Conservation (phyloP, 2,113 vertebrate genomes). For the Elaphurus davidianus region DNA sequence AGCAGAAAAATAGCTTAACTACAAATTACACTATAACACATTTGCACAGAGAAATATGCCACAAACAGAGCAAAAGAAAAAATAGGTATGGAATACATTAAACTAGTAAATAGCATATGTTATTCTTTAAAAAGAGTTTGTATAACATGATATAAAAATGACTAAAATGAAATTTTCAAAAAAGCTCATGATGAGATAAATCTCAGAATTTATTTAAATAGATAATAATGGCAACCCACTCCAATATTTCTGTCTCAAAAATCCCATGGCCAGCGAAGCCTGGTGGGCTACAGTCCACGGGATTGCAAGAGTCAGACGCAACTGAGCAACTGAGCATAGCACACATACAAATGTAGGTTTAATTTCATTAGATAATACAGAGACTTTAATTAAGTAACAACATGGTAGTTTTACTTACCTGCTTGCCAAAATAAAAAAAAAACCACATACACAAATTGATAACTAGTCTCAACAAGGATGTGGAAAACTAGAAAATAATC, state of each 20-base stretch:
- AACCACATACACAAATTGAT: neutral
- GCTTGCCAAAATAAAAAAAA: neutral
- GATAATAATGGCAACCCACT: neutral
- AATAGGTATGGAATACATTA: neutral
- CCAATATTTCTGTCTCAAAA: neutral
- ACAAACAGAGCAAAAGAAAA: neutral
- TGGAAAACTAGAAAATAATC: neutral
- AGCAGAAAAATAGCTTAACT: neutral
- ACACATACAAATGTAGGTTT: neutral
- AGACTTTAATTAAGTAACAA: neutral
- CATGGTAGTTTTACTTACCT: neutral
- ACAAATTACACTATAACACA: neutral
- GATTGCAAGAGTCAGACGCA: neutral
- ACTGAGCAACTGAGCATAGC: neutral
- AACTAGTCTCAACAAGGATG: neutral
- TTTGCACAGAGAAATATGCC: neutral
- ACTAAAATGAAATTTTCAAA: neutral
- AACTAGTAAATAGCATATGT: neutral
- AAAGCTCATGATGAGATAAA: neutral
- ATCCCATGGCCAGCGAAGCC: neutral
- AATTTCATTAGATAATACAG: neutral
- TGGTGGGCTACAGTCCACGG: neutral
- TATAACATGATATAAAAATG: neutral
- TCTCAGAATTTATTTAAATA: neutral
- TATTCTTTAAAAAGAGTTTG: neutral